Evolutionary conservation across 2,113 vertebrate species (phyloP).

Genomic region (Stegostoma tigrinum): DNA sequence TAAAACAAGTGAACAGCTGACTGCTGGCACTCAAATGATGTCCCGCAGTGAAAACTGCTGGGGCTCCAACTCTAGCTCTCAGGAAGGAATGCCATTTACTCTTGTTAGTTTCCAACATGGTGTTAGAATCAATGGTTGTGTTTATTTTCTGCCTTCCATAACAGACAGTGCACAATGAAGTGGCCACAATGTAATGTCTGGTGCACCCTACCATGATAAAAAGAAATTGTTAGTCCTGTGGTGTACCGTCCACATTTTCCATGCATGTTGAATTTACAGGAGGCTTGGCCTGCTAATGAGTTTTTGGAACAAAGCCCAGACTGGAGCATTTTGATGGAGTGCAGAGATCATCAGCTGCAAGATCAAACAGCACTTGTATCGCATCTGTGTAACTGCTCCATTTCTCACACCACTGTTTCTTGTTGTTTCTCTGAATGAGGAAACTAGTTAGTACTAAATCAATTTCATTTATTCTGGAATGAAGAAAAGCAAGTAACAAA

Average conservation of each 20-base stretch:
- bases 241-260: neutral
- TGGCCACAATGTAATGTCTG: neutral
- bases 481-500: neutral
- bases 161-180: neutral
- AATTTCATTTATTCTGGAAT: neutral
- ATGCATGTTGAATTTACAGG: neutral
- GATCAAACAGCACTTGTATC: neutral
- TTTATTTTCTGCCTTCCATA: neutral
- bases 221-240: neutral
- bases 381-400: neutral
- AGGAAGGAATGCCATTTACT: neutral
- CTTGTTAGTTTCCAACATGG: neutral
- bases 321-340: neutral
- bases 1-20: neutral
- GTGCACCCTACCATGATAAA: neutral
- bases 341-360: neutral
- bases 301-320: neutral
- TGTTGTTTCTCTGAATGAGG: neutral
- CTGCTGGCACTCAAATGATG: neutral
- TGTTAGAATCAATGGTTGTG: neutral
- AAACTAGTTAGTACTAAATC: neutral
- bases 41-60: neutral
- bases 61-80: neutral
- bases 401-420: neutral
- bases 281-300: neutral